Conservation (phyloP, 2,888 invertebrate species). For the Apamea crenata region DNA sequence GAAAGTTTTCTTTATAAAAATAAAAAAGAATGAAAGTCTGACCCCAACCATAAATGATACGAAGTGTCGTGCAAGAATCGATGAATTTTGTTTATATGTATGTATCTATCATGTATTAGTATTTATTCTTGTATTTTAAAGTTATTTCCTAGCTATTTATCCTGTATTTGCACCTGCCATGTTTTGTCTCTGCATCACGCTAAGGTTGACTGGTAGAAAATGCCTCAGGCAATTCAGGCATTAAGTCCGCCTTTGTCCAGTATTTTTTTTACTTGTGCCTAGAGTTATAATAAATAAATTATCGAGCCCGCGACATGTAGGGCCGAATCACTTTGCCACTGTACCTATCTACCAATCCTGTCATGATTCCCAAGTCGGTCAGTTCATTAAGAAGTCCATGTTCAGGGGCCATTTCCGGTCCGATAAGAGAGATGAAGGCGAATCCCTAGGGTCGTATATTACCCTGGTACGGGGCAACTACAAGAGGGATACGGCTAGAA, state of each 20-base stretch:
- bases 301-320: not conserved
- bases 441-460: conserved; percentile 1
- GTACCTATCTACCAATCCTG: not conserved
- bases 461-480: no score
- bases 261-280: no score
- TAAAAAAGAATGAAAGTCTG: not conserved
- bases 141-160: no score
- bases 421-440: conserved; percentile 1
- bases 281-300: no score
- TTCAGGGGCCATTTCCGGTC: conserved; percentile 7
- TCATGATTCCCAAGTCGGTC: conserved; percentile 13
- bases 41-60: not conserved
- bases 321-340: not conserved
- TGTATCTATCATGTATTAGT: no score
- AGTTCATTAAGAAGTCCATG: conserved; percentile 16
- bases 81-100: not conserved
- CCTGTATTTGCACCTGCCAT: no score
- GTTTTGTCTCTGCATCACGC: no score
- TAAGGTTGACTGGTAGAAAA: no score
- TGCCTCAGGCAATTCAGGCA: no score
- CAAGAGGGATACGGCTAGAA: not conserved
- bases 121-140: no score
- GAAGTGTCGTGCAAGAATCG: no score
- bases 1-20: not conserved
- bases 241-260: no score